Conservation (phyloP, 1,140 invertebrate species). For the Pseudachorutes palmiensis region DNA sequence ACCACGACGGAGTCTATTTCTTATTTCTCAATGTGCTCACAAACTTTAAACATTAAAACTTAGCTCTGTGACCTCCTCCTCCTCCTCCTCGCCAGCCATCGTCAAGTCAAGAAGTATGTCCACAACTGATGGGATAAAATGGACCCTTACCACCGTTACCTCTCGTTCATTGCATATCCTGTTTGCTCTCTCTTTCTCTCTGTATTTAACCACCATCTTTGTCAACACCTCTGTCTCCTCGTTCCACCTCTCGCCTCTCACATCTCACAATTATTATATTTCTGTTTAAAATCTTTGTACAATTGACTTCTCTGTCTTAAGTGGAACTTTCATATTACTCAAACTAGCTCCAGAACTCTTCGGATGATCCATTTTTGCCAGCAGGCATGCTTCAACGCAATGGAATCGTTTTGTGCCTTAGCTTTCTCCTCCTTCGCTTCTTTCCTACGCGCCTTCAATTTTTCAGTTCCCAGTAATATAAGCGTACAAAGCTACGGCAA, state of each 20-base stretch:
- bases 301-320: too few relatives aligned
- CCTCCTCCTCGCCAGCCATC: not conserved
- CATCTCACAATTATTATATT: too few relatives aligned
- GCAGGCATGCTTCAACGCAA: not conserved
- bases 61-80: not conserved
- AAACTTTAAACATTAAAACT: not conserved
- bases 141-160: not conserved
- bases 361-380: too few relatives aligned
- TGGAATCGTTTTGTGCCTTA: not conserved
- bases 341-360: not conserved
- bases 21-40: not conserved
- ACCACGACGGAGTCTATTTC: slow-evolving; percentile 1
- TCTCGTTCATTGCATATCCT: not conserved
- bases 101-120: not conserved
- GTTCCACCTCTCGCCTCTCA: too few relatives aligned
- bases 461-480: too few relatives aligned
- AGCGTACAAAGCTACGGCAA: too few relatives aligned
- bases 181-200: not conserved
- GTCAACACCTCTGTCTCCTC: too few relatives aligned
- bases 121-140: not conserved
- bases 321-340: too few relatives aligned
- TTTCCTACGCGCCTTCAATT: not conserved
- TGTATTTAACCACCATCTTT: too few relatives aligned
- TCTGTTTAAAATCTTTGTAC: too few relatives aligned
- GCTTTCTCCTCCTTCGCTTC: not conserved